These are phyloP conservation scores for Pseudopodoces humilis DNA, from an alignment of 2,113 vertebrate species.

Conservation along the genomic window DNA sequence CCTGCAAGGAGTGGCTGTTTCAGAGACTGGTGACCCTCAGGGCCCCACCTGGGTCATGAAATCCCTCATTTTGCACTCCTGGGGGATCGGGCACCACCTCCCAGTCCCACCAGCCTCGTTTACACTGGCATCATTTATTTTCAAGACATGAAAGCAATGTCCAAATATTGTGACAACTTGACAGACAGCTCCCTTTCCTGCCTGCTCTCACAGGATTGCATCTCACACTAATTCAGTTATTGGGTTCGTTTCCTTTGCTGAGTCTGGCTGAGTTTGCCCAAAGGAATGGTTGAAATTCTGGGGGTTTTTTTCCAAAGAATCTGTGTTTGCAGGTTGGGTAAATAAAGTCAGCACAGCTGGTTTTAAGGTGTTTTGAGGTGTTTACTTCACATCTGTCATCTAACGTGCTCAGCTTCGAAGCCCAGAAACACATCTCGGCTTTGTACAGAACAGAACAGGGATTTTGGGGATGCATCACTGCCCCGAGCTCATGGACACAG, in stretches of 20 bases:
- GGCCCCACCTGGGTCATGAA: neutral
- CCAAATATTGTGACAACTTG: neutral
- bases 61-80: fast-evolving
- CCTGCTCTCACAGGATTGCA: neutral
- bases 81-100: neutral
- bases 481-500: neutral
- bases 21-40: fast-evolving
- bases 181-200: neutral
- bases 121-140: fast-evolving
- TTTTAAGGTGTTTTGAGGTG: too few species aligned
- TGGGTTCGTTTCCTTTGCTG: neutral
- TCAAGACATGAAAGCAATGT: neutral
- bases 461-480: fast-evolving
- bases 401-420: fast-evolving
- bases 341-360: too few species aligned
- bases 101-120: neutral
- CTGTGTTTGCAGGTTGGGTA: neutral
- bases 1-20: neutral
- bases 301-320: neutral
- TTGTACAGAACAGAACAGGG: neutral
- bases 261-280: neutral
- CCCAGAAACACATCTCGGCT: fast-evolving
- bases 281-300: neutral
- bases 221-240: neutral
- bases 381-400: neutral